Evolutionary conservation across 2,113 vertebrate species (phyloP), one percentile per base, ranked within the genome.

Genomic region (human): DNA sequence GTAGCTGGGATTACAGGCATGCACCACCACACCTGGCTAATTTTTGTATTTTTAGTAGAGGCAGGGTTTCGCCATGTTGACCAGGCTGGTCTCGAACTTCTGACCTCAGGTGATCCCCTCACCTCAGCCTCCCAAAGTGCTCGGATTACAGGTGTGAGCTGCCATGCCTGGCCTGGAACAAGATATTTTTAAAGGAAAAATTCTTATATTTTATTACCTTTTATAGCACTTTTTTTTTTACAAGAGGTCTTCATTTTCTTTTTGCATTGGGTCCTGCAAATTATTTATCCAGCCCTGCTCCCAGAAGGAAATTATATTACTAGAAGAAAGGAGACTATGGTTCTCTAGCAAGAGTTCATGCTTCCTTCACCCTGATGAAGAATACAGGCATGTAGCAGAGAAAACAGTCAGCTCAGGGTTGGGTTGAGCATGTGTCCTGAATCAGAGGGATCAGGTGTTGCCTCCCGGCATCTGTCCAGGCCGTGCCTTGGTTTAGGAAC

Each of bases 181-280:
- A 59, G 92, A 52, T 25, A 83, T 45, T 96, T 76, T 93, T 61
- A 7, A 75, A 92, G 82, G 14, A 57, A 82, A 88, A 59, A 8
- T 48, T 9, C 78, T 72, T 48, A 7, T 57, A 64, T 48, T 66
- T 83, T 18, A 30, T 43, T 55, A 48, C 25, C 8, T 90, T 91
- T 52, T 25, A 79, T n/a, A 84, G 35, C 22, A 80, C 3, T 22
- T 87, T 79, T 27, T 27, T 61, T 61, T 61, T 27, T 5, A 11
- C 0, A 11, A 72, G 59, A 23, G 12, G 9, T 7, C 27, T 75
- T 91, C 20, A 16, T 57, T 83, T 75, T 55, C 70, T n/a, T 40
- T 82, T 72, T 72, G 11, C 6, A 22, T 32, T 18, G 30, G 23
- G 45, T 45, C 55, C 38, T 94, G 72, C 45, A 35, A 23, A 16